These are phyloP conservation scores for Podarcis muralis DNA, from an alignment of 2,113 vertebrate genomes.

Conservation along the genomic window DNA sequence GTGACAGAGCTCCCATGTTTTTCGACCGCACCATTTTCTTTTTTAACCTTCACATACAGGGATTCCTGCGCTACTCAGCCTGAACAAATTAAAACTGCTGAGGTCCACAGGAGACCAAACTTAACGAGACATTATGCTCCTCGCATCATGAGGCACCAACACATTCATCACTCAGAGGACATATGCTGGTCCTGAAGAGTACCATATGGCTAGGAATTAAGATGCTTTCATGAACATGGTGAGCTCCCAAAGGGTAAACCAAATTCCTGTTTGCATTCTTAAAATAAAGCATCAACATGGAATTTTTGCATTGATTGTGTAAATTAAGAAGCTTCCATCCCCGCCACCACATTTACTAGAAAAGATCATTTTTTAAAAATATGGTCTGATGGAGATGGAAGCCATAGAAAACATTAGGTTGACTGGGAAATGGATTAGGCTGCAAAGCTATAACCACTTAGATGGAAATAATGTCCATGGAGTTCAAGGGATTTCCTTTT, in stretches of 20 bases:
- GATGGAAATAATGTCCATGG: too few species aligned
- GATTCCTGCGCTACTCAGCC: not conserved
- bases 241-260: not conserved
- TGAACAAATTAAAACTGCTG: slow-evolving; percentile 33
- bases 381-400: not conserved
- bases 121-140: slow-evolving; percentile 46
- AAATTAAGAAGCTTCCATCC: fast-evolving
- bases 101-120: slow-evolving; percentile 35
- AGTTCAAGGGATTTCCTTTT: too few species aligned
- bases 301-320: slow-evolving; percentile 17
- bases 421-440: not conserved
- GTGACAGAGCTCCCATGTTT: not conserved
- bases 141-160: slow-evolving; percentile 29
- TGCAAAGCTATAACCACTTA: not conserved
- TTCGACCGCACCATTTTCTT: not conserved
- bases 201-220: not conserved
- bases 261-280: slow-evolving; percentile 19
- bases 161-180: slow-evolving; percentile 59
- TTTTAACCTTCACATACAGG: not conserved
- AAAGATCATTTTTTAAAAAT: not conserved
- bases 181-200: not conserved
- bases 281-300: slow-evolving; percentile 19
- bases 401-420: not conserved
- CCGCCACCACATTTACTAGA: too few species aligned
- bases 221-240: not conserved